Evolutionary conservation across 1,140 invertebrate species (phyloP), one percentile per base, ranked within the genome.

Genomic region (Ostrea edulis): DNA sequence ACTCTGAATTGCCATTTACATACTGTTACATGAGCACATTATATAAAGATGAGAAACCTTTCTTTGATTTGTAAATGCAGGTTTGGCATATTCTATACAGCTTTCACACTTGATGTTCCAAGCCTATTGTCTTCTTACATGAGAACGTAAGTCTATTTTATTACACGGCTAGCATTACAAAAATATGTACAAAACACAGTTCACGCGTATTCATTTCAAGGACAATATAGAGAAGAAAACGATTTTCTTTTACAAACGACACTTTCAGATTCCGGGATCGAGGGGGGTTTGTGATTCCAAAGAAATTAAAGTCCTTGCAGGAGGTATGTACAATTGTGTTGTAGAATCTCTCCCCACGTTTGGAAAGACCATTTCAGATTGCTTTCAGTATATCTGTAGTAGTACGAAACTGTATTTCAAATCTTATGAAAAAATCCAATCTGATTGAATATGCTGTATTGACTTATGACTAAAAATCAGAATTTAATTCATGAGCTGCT

Each of bases 21-120:
- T 12, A 12, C 8, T 12, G 20, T 3, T 58, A 20, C 17, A 20
- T 17, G 17, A 62, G 14, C 14, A 17, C 3, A 17, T 20, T 0
- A 62, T 62, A 17, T 20, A 62, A 17, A 62, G n/a, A 20, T 62
- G 20, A 62, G 5, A 20, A 20, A 20, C n/a, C 20, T 62, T 20
- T 20, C n/a, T 62, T 62, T 20, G 55, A 62, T 7, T 20, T 62
- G 17, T 20, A 7, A 62, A 62, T n/a, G 20, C 25, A 65, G 53
- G 12, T 85, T 85, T 62, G 82, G 82, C n/a, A 35, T 83, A 8
- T 83, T 83, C 82, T 83, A 53, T 4, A 83, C 82, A 8, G 53
- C 82, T n/a, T 52, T 83, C 8, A 53, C 82, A 52, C 20, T 83
- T 8, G 82, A 83, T 20, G 53, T 83, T 7, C 82, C 82, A 22